Percentiles rank a stretch among this genome's conserved stretches.
Evolutionary conservation across 1,140 invertebrate genomes (phyloP).

Genomic region (Drosophila nigrodunni): DNA sequence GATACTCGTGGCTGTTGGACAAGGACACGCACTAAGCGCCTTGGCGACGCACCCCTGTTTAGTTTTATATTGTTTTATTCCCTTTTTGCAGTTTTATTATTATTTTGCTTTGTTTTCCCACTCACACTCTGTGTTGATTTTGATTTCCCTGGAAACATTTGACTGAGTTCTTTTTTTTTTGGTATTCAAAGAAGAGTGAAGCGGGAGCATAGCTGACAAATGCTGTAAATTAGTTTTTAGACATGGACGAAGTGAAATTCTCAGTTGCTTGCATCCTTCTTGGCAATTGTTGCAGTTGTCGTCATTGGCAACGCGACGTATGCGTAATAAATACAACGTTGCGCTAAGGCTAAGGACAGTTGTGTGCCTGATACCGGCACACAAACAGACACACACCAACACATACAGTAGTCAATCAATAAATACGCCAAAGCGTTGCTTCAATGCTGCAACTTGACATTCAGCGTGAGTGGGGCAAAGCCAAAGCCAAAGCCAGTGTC

Average conservation of each 20-base stretch:
- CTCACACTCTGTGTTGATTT: conserved; percentile 17
- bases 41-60: conserved; percentile 66
- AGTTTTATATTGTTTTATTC: conserved; percentile 57
- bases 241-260: conserved; percentile 32
- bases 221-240: conserved; percentile 33
- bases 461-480: conserved; percentile 65
- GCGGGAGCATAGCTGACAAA: conserved; percentile 17
- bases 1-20: conserved; percentile 28
- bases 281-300: conserved; percentile 19
- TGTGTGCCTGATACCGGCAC: conserved; percentile 56
- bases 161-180: not conserved
- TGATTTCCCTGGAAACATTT: conserved; percentile 55
- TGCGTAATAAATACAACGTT: conserved; percentile 74
- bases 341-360: conserved; percentile 70
- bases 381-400: conserved; percentile 4
- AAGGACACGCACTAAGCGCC: conserved; percentile 66
- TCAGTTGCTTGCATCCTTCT: conserved; percentile 3
- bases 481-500: conserved; percentile 45
- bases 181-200: too few species aligned
- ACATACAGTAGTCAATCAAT: conserved; percentile 62
- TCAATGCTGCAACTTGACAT: conserved; percentile 78
- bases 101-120: conserved; percentile 9
- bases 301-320: conserved; percentile 64
- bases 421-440: conserved; percentile 50
- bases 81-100: conserved; percentile 34